A percentile compares a stretch with the other conserved stretches of the same genome.
phyloP scores from a whole-genome alignment of 1,140 invertebrate species.

The Ptiloglossa arizonensis region DNA sequence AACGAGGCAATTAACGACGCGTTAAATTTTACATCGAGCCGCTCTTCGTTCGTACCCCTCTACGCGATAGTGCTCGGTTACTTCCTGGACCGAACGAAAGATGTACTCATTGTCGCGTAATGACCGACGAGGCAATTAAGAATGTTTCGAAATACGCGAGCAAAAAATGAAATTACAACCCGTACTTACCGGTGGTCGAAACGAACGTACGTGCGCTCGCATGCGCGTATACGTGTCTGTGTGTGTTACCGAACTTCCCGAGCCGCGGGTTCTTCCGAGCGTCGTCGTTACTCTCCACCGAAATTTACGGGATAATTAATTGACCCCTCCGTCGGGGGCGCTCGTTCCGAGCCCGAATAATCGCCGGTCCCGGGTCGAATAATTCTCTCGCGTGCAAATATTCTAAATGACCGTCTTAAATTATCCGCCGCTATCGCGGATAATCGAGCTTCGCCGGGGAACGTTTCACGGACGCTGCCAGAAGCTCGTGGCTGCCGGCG shows the following conservation, averaged over 20 bases:
- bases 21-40: too few relatives aligned
- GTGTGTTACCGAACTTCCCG: too few relatives aligned
- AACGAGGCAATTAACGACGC: too few relatives aligned
- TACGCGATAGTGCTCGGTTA: too few relatives aligned
- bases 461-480: neutral
- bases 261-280: neutral
- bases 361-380: neutral
- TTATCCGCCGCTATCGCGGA: conserved; percentile 32
- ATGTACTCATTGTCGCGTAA: neutral
- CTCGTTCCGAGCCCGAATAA: too few relatives aligned
- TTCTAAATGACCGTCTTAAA: conserved; percentile 17
- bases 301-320: conserved; percentile 29
- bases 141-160: neutral
- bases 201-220: too few relatives aligned
- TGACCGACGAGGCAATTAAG: neutral
- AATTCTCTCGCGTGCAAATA: conserved; percentile 25
- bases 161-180: neutral
- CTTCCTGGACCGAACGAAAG: too few relatives aligned
- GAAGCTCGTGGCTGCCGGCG: conserved; percentile 23
- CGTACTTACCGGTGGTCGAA: too few relatives aligned
- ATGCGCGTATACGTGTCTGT: too few relatives aligned
- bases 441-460: conserved; percentile 24
- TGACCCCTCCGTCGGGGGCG: neutral
- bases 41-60: too few relatives aligned
- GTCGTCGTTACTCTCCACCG: conserved; percentile 11